Evolutionary conservation across 2,797 vertebrate species (phyloP).

Genomic region (Myiothlypis chrysogaster): DNA sequence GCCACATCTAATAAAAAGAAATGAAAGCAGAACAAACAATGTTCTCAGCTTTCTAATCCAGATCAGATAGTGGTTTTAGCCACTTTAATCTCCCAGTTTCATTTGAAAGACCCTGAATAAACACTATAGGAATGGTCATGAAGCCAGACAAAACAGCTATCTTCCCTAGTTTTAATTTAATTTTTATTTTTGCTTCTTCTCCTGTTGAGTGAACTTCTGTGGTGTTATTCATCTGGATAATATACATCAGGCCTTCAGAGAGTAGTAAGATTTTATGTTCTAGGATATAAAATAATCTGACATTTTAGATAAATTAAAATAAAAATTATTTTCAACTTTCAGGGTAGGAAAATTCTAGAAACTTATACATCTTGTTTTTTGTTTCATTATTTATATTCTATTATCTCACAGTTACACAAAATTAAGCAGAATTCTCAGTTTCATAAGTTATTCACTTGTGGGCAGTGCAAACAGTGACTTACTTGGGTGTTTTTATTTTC

Average conservation of each 20-base stretch:
- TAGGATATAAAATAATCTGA: not conserved
- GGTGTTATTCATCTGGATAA: not conserved
- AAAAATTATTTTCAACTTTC: not conserved
- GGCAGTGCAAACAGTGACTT: not conserved
- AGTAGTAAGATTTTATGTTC: not conserved
- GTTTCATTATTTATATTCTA: not conserved
- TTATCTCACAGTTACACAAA: not conserved
- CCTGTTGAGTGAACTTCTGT: not conserved
- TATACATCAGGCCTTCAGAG: not conserved
- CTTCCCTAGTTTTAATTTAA: not conserved
- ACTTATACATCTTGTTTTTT: fast-evolving
- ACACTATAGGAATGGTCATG: not conserved
- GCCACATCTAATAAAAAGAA: not conserved
- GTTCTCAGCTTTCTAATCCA: not conserved
- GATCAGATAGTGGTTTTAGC: not conserved
- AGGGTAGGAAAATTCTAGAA: not conserved
- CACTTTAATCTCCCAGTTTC: not conserved
- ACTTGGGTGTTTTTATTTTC: not conserved
- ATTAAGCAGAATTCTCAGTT: not conserved
- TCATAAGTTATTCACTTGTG: not conserved
- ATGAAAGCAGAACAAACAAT: not conserved
- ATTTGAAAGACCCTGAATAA: not conserved
- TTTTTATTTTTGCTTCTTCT: not conserved
- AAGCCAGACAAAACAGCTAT: not conserved
- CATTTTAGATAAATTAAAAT: not conserved